phyloP scores from a whole-genome alignment of 2,797 vertebrate species.

The Cryptoblepharus egeriae region DNA sequence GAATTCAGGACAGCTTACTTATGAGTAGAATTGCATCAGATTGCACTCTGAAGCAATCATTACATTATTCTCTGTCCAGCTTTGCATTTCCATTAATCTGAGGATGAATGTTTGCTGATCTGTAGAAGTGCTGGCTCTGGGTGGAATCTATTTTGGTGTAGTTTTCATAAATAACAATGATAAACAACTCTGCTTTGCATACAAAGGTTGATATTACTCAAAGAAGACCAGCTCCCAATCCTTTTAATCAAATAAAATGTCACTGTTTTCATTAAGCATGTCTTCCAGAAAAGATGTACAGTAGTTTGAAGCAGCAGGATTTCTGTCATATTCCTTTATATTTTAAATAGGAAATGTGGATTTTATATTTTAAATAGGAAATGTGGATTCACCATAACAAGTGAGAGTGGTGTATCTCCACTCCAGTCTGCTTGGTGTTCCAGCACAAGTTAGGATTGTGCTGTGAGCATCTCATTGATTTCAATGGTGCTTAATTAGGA shows the following conservation, averaged over 20 bases:
- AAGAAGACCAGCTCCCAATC: constrained; percentile 31
- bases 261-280: constrained; percentile 26
- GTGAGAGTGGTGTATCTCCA: too few relatives aligned
- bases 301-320: neutral
- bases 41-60: constrained; percentile 15
- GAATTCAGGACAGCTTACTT: neutral
- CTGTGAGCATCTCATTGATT: too few relatives aligned
- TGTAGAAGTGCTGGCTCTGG: constrained; percentile 27
- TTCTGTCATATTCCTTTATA: too few relatives aligned
- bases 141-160: constrained; percentile 37
- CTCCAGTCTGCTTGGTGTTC: too few relatives aligned
- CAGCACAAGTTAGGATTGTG: too few relatives aligned
- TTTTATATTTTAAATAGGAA: too few relatives aligned
- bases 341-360: constrained; percentile 1
- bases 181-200: constrained; percentile 29
- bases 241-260: constrained; percentile 53
- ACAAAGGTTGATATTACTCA: constrained; percentile 39
- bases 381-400: too few relatives aligned
- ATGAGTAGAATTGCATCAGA: neutral
- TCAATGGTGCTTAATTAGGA: too few relatives aligned
- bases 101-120: constrained; percentile 25
- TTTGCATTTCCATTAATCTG: constrained; percentile 31
- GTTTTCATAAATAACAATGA: constrained; percentile 1
- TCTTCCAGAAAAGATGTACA: constrained; percentile 22
- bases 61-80: constrained; percentile 23